Conservation (phyloP, 1,140 invertebrate genomes). For the Muscidifurax raptorellus region DNA sequence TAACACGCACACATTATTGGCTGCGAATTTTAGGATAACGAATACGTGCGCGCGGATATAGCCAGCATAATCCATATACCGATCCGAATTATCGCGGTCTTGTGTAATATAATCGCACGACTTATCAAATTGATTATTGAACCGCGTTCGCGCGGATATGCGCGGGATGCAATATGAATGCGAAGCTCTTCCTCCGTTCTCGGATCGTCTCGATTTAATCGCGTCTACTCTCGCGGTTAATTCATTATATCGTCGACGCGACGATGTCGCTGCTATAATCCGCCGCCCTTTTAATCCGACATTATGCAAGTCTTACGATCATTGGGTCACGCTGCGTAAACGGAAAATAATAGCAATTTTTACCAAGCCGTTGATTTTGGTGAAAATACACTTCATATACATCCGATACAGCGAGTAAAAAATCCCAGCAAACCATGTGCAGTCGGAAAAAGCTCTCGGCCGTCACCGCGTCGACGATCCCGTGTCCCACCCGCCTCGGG, state of each 20-base stretch:
- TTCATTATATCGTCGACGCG: background rate
- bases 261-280: no score
- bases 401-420: background rate
- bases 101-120: background rate
- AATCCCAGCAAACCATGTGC: conserved; percentile 32
- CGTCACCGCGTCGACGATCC: conserved; percentile 39
- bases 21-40: no score
- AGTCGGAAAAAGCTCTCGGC: background rate
- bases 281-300: no score
- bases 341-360: no score
- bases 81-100: no score
- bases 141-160: background rate
- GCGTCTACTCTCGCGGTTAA: background rate
- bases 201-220: background rate
- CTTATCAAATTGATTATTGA: conserved; percentile 8
- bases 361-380: no score
- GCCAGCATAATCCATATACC: no score
- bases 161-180: background rate
- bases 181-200: background rate
- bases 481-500: conserved; percentile 18
- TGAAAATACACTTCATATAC: no score
- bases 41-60: no score
- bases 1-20: no score
- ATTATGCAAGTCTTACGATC: no score
- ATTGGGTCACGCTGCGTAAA: no score